Evolutionary conservation across 1,140 invertebrate species (phyloP), one percentile per base, ranked within the genome.

Genomic region (Globodera rostochiensis): DNA sequence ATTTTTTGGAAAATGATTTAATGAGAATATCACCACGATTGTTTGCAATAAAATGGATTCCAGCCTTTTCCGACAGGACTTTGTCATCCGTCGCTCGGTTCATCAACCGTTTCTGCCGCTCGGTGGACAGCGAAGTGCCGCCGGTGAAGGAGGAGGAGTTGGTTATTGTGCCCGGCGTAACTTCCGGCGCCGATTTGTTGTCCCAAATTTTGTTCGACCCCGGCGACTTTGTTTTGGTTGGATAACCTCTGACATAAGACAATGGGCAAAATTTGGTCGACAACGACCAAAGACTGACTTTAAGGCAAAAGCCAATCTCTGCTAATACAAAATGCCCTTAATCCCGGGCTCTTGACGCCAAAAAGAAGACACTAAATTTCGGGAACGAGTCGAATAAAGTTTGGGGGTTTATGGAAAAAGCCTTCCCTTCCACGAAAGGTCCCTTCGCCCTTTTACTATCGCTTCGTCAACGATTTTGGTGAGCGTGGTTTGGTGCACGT

Each of bases 381-480:
- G 36, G 36, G 36, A 36, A 3, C 36, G 36, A 36, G 36, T 36
- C 36, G 36, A 36, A 1, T n/a, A 36, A 36, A 36, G 36, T 36
- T 36, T 36, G 1, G 36, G 25, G 36, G 36, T 36, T 36, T 36
- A 36, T 36, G 36, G 36, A 36, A 36, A 36, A 36, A 36, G 36
- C 8, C n/a, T 50, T n/a, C 21, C 64, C 66, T 6, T 6, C 69
- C 46, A 71, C 60, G 19, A 60, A 60, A 60, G 57, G 57, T 60
- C 13, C 81, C 82, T 60, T 73, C 83, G 19, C 84, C 84, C 8
- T 85, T 76, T 79, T 85, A 85, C 71, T 86, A 83, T 60, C 85
- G 84, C 21, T 85, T 85, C 60, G 85, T 84, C 11, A 85, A 85
- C 71, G 84, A 85, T 66, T 85, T 84, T 81, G 83, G 83, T 45